Percentiles rank a stretch among this genome's conserved stretches.
Evolutionary conservation across 2,888 invertebrate species (phyloP).

Genomic region (Colostygia pectinataria): DNA sequence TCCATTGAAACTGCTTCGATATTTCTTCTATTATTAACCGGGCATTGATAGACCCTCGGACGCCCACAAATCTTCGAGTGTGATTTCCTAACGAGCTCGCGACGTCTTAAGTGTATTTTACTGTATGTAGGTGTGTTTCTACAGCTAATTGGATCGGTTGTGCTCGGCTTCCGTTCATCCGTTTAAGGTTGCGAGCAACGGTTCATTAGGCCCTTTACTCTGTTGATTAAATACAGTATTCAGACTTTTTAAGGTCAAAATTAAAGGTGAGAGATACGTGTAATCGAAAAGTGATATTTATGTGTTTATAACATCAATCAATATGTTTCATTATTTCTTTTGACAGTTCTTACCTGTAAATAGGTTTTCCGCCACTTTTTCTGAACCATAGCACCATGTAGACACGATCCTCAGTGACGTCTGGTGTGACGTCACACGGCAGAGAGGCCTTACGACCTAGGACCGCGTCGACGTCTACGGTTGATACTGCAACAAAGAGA

Average conservation of each 20-base stretch:
- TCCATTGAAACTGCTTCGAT: background rate
- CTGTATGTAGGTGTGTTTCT: constrained; percentile 71
- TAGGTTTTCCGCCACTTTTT: constrained; percentile 92
- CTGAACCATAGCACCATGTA: constrained; percentile 97
- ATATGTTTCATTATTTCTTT: too few species aligned
- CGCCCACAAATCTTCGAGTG: constrained; percentile 46
- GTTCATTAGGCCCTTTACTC: constrained; percentile 72
- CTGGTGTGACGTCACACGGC: constrained; percentile 95
- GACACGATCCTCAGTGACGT: constrained; percentile 91
- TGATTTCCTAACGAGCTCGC: constrained; percentile 58
- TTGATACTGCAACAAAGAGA: constrained; percentile 60
- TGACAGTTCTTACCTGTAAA: constrained; percentile 89
- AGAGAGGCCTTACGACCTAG: constrained; percentile 91
- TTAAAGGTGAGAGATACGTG: background rate
- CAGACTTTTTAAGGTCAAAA: constrained; percentile 41
- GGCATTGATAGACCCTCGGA: constrained; percentile 39
- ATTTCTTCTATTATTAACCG: constrained; percentile 14
- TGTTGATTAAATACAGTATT: constrained; percentile 68
- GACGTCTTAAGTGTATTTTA: constrained; percentile 73
- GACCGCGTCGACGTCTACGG: constrained; percentile 89
- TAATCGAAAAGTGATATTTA: background rate
- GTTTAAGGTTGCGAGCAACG: constrained; percentile 67
- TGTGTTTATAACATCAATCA: too few species aligned
- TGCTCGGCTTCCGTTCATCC: constrained; percentile 73
- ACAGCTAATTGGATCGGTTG: constrained; percentile 72